phyloP scores from a whole-genome alignment of 2,113 vertebrate species.

The Sylvietta virens region DNA sequence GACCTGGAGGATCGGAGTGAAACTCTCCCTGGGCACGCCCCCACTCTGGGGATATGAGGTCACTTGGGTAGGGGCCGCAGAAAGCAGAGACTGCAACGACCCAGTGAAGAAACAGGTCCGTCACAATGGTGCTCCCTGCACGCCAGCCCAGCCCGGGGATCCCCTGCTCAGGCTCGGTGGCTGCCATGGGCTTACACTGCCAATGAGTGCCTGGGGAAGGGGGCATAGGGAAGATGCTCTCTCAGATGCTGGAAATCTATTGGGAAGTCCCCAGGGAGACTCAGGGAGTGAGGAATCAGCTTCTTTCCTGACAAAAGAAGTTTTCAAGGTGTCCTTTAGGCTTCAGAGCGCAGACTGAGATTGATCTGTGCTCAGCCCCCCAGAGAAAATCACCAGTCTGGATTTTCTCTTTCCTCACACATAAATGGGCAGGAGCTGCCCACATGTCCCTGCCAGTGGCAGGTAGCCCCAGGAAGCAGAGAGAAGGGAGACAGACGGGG shows the following conservation, averaged over 20 bases:
- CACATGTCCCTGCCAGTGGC: not conserved
- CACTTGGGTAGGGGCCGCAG: not conserved
- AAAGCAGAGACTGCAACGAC: not conserved
- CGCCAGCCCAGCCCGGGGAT: rapidly evolving
- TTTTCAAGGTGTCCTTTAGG: slow-evolving; percentile 68
- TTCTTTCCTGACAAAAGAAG: slow-evolving; percentile 56
- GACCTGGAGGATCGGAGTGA: not conserved
- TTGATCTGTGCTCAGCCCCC: slow-evolving; percentile 59
- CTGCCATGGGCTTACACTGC: not conserved
- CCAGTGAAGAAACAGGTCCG: not conserved
- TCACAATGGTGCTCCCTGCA: not conserved
- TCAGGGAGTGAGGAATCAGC: not conserved
- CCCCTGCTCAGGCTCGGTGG: not conserved
- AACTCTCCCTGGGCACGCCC: not conserved
- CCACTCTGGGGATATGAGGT: not conserved
- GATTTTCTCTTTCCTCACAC: slow-evolving; percentile 29
- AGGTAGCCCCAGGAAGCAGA: not conserved
- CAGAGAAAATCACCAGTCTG: slow-evolving; percentile 55
- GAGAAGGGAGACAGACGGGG: not conserved
- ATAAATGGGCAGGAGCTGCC: slow-evolving; percentile 31
- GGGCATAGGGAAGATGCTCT: not conserved
- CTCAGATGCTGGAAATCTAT: not conserved
- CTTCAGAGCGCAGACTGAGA: slow-evolving; percentile 52
- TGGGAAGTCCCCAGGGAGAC: not conserved
- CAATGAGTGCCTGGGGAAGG: rapidly evolving